A percentile compares a stretch with the other conserved stretches of the same genome.
Conservation (phyloP, 2,888 invertebrate species). For the Tetropium fuscum region DNA sequence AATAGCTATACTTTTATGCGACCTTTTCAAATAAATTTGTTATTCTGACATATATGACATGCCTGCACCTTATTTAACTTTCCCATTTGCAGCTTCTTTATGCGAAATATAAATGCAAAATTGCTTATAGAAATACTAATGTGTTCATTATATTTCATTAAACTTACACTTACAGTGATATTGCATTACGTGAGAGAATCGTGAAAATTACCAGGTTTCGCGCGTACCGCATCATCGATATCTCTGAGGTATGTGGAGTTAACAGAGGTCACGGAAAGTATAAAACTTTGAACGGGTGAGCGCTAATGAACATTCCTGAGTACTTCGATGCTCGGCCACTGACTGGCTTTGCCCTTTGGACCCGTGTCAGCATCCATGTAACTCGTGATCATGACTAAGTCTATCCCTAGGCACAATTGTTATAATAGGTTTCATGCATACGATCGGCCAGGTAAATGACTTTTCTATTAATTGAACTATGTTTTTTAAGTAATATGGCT, state of each 20-base stretch:
- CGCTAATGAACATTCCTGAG: conserved; percentile 28
- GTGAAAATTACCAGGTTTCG: conserved; percentile 20
- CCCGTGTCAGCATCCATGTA: conserved; percentile 34
- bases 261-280: conserved; percentile 50
- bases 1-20: too few relatives aligned
- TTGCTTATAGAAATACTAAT: too few relatives aligned
- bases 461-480: too few relatives aligned
- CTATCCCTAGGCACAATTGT: conserved; percentile 7
- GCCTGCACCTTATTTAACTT: too few relatives aligned
- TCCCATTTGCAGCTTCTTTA: too few relatives aligned
- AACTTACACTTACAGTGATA: not conserved
- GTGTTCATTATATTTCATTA: too few relatives aligned
- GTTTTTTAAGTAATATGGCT: too few relatives aligned
- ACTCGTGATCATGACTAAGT: conserved; percentile 32
- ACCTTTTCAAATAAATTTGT: too few relatives aligned
- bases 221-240: conserved; percentile 39
- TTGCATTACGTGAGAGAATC: not conserved
- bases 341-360: conserved; percentile 8
- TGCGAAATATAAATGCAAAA: too few relatives aligned
- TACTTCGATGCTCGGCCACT: conserved; percentile 20
- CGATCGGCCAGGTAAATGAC: too few relatives aligned
- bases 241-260: conserved; percentile 39
- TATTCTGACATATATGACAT: too few relatives aligned
- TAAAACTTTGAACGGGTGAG: conserved; percentile 40
- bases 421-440: too few relatives aligned